Evolutionary conservation across 1,140 invertebrate species (phyloP), one percentile per base, ranked within the genome.

Genomic region (Drosophila nannoptera): DNA sequence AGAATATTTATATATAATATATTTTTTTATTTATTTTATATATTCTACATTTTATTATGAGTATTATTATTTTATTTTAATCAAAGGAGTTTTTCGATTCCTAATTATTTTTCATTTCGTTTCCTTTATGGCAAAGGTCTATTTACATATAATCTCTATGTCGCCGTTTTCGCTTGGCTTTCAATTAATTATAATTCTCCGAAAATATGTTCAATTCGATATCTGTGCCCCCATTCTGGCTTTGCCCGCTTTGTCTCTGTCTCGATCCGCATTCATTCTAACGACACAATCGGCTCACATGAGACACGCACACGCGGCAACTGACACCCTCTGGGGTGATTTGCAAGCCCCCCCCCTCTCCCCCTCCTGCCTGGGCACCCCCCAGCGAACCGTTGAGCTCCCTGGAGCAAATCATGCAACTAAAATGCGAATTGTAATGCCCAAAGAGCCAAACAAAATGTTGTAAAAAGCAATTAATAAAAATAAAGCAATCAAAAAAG

Each of bases 401-500:
- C 36, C 54, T 66, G 45, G 61, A 63, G 46, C 53, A 69, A 69
- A 62, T 68, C 53, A 64, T 54, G 66, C 42, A 53, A 69, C 64
- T 62, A 55, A 69, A 72, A 76, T 73, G 54, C 66, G 60, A 69
- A 12, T 65, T 73, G 66, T 73, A 73, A 69, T 73, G 71, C 66
- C 69, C 59, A 54, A 56, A 69, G 64, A 54, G 43, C 67, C 67
- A 69, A 70, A 73, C 71, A 84, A 69, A 75, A 63, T 67, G 73
- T 73, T 69, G 77, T 69, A 81, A 81, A 86, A 81, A 82, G 82
- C 81, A 86, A 86, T 86, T 86, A 86, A 87, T 87, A 86, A 66
- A 77, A 82, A 77, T 82, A 82, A 82, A 75, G 71, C 78, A 82
- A 82, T 77, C 70, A 75, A 72, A 67, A 73, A 66, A 63, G 52